These are phyloP conservation scores for Diplodus puntazzo DNA, from an alignment of 2,797 vertebrate species.

Conservation along the genomic window DNA sequence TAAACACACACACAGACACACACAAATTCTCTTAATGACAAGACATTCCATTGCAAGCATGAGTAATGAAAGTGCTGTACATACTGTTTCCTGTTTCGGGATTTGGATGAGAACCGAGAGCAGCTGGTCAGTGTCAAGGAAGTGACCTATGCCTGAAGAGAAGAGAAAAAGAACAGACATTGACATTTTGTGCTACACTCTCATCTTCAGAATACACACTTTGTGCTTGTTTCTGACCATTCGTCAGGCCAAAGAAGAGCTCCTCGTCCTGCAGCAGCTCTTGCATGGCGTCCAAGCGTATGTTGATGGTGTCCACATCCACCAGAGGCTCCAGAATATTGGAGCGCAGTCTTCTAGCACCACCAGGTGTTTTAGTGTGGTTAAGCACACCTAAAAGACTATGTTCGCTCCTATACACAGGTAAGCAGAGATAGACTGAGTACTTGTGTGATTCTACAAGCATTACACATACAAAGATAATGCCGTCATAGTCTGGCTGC, in stretches of 20 bases:
- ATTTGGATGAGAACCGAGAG: conserved; percentile 96
- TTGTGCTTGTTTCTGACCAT: conserved; percentile 82
- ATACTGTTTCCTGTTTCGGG: conserved; percentile 97
- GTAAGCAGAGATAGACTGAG: conserved; percentile 15
- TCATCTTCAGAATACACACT: conserved; percentile 1
- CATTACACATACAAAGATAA: not conserved
- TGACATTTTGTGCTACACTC: conserved; percentile 4
- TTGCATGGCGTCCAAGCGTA: conserved; percentile 92
- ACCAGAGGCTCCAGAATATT: conserved; percentile 95
- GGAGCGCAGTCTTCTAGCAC: conserved; percentile 92
- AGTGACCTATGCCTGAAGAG: conserved; percentile 91
- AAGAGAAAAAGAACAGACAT: conserved; percentile 33
- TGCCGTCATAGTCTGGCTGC: not conserved
- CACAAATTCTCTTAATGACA: not conserved
- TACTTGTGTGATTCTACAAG: not conserved
- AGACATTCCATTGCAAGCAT: not conserved
- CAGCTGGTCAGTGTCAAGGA: conserved; percentile 96
- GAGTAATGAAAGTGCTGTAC: conserved; percentile 18
- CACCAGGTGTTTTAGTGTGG: conserved; percentile 95
- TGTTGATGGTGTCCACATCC: conserved; percentile 93
- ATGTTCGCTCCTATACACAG: conserved; percentile 88
- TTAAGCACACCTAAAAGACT: conserved; percentile 95
- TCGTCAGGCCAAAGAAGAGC: conserved; percentile 94
- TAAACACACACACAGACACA: not conserved
- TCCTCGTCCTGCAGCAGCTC: conserved; percentile 94